Base-by-base conservation (phyloP, 2,113 vertebrate genomes). In the Mionectes macconnelli region DNA sequence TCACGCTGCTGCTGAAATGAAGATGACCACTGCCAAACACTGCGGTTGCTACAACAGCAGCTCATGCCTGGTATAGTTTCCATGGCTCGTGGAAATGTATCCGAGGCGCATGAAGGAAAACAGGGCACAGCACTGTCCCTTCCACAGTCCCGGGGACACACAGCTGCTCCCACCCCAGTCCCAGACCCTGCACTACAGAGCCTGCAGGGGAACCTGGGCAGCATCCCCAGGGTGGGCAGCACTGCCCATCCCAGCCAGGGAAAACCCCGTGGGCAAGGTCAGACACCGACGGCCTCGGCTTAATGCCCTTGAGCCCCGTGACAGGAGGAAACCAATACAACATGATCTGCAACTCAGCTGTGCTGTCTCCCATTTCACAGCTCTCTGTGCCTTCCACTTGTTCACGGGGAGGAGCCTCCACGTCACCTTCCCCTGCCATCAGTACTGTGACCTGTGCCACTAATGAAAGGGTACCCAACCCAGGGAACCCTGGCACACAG, bases 21-120 rank as follows among this genome's bases (percentile, higher is more conserved):
- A 63, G 77, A 74, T 64, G 95, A 90, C 79, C 83, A 67, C 35
- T 3, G 12, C 77, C 52, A 94, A 96, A 95, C 93, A 89, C 39
- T 13, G 56, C 7, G 31, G 96, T 94, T 95, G 94, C 93, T 84
- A 96, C 91, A 96, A 95, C 93, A 96, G 81, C 93, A 89, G 84
- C 87, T 92, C 84, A 21, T 64, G 73, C 93, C 86, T 60, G 3
- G 66, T 97, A 87, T 87, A 95, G 94, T 90, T 97, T 95, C 93
- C 94, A 89, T 1, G 31, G 31, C 84, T 4, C 45, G 53, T 60
- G 87, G 84, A 94, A 94, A 89, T 1, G 23, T 33, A 87, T 72
- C 73, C 3, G 5, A 93, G 59, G 72, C 64, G 78, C 10, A 1
- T 0, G 2, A 59, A 53, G 80, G 69, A 63, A 70, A 92, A 69